A percentile compares a stretch with the other conserved stretches of the same genome.
Conservation (phyloP, 2,113 vertebrate genomes). For the Actenoides hombroni region DNA sequence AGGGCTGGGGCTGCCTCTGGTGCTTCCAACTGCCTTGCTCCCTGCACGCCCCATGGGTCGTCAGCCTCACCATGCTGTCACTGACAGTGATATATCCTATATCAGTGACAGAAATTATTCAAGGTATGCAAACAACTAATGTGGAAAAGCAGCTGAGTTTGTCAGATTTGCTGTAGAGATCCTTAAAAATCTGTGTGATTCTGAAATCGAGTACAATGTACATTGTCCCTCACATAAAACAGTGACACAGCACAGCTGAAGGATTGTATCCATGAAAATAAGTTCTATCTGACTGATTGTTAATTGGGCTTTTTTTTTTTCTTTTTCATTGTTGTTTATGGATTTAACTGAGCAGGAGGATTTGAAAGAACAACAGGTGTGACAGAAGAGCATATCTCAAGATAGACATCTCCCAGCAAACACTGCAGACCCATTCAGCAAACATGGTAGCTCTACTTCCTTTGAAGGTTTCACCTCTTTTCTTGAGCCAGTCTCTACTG, state of each 20-base stretch:
- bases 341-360: not conserved
- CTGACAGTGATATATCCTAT: not conserved
- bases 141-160: not conserved
- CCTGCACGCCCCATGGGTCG: accelerated
- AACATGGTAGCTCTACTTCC: not conserved
- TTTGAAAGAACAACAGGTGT: not conserved
- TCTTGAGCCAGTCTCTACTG: not conserved
- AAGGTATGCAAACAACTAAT: not conserved
- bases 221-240: not conserved
- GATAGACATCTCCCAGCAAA: not conserved
- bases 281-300: not conserved
- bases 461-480: not conserved
- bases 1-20: not conserved
- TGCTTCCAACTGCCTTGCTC: not conserved
- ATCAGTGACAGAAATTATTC: not conserved
- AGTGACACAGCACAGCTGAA: accelerated
- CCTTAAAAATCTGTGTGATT: not conserved
- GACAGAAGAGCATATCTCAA: not conserved
- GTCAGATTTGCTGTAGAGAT: not conserved
- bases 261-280: not conserved
- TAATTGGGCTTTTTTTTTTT: not conserved
- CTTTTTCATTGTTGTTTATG: not conserved
- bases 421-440: not conserved
- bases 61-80: accelerated
- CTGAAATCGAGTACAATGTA: not conserved